A percentile compares a stretch with the other conserved stretches of the same genome.
These are phyloP conservation scores for Musca vetustissima DNA, from an alignment of 1,140 invertebrate genomes.

Conservation along the genomic window DNA sequence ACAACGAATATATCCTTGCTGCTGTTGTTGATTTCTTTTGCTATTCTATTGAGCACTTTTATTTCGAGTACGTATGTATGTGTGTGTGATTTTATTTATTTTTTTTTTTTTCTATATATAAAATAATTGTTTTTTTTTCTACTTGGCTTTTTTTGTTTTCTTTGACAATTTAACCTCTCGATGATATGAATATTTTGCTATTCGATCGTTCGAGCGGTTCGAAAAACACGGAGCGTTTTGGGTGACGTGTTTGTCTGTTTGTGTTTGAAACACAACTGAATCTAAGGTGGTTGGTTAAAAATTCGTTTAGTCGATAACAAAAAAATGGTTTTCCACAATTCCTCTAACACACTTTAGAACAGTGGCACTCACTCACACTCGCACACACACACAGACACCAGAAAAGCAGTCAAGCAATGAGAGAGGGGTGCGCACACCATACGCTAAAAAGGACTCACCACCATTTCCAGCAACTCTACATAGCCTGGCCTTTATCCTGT, in stretches of 20 bases:
- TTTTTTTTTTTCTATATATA: no score
- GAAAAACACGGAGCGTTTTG: slow-evolving; percentile 15
- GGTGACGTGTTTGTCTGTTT: slow-evolving; percentile 24
- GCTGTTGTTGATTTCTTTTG: background rate
- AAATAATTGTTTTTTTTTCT: slow-evolving; percentile 10
- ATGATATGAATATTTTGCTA: background rate
- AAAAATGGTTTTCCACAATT: slow-evolving; percentile 49
- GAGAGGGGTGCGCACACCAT: background rate
- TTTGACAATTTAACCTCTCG: background rate
- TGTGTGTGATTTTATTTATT: background rate
- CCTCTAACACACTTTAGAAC: slow-evolving; percentile 31
- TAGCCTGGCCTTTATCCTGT: background rate
- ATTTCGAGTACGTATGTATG: background rate
- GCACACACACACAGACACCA: no score
- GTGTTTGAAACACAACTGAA: slow-evolving; percentile 35
- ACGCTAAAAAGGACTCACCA: slow-evolving; percentile 6
- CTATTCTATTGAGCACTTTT: slow-evolving; percentile 16
- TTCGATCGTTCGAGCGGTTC: background rate
- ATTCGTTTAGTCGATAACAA: slow-evolving; percentile 52
- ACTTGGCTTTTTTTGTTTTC: background rate
- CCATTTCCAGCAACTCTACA: background rate
- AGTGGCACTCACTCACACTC: no score
- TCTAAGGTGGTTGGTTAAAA: slow-evolving; percentile 52
- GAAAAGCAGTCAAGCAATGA: no score
- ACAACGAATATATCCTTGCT: slow-evolving; percentile 8